These are phyloP conservation scores for Volucella zonaria DNA, from an alignment of 2,888 invertebrate genomes.

Conservation along the genomic window DNA sequence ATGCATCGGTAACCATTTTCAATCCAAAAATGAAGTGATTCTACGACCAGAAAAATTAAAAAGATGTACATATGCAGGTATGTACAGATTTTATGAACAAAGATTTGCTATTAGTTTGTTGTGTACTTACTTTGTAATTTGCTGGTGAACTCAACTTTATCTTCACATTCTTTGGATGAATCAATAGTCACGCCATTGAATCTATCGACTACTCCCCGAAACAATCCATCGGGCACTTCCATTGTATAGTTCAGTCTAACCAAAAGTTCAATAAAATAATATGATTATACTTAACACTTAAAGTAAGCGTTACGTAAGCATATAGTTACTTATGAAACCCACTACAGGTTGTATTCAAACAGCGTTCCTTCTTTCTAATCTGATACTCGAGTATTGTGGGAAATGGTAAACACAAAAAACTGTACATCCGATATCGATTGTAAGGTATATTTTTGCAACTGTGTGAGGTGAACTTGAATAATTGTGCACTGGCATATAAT, in stretches of 20 bases:
- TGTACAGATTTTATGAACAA: conserved; percentile 54
- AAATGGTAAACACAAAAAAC: conserved; percentile 4
- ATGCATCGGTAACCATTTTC: conserved; percentile 87
- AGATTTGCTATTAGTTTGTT: not conserved
- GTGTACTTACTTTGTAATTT: conserved; percentile 85
- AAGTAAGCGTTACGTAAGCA: conserved; percentile 29
- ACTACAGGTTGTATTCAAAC: not conserved
- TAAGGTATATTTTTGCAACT: conserved; percentile 14
- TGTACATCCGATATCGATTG: conserved; percentile 9
- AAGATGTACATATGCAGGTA: conserved; percentile 60
- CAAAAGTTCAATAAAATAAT: conserved; percentile 6
- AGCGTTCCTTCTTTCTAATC: not conserved
- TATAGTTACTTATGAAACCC: conserved; percentile 30
- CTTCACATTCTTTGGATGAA: conserved; percentile 85
- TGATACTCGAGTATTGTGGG: not conserved
- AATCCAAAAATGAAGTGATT: conserved; percentile 88
- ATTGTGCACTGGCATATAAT: conserved; percentile 17
- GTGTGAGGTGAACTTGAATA: conserved; percentile 23
- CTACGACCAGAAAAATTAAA: conserved; percentile 84
- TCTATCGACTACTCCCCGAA: conserved; percentile 85
- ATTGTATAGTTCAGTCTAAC: conserved; percentile 74
- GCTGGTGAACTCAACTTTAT: conserved; percentile 82
- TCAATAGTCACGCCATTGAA: conserved; percentile 90
- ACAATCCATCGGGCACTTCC: conserved; percentile 80
- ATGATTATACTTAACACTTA: too few species aligned